Percentiles rank a stretch among this genome's conserved stretches.
These are phyloP conservation scores for Sterna hirundo DNA, from an alignment of 2,113 vertebrate genomes.

Conservation along the genomic window DNA sequence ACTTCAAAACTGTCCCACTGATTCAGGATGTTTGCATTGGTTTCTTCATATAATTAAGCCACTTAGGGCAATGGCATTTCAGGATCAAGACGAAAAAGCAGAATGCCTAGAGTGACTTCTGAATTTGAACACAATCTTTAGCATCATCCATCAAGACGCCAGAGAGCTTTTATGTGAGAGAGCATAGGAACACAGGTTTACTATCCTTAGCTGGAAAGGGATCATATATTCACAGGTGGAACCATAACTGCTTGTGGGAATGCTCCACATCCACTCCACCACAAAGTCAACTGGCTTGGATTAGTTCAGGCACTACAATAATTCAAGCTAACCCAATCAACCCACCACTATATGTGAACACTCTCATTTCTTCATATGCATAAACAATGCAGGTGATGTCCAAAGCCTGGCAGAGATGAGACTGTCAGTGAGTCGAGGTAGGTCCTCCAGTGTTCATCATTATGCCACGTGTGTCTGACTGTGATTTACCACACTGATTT, in stretches of 20 bases:
- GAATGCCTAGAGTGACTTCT: not conserved
- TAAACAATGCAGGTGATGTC: not conserved
- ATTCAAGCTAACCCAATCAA: not conserved
- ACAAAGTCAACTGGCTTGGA: not conserved
- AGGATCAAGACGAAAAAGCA: not conserved
- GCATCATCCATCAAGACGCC: not conserved
- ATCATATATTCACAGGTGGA: not conserved
- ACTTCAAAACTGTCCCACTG: not conserved
- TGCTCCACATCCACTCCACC: not conserved
- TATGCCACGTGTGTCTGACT: not conserved
- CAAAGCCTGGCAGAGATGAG: not conserved
- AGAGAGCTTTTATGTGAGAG: not conserved
- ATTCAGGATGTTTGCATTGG: not conserved
- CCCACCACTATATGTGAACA: not conserved
- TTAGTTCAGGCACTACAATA: not conserved
- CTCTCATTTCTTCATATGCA: not conserved
- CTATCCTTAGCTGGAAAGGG: not conserved
- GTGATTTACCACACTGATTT: not conserved
- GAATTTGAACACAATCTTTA: not conserved
- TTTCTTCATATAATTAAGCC: not conserved
- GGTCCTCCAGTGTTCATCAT: not conserved
- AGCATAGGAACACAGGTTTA: not conserved
- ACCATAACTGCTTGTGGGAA: not conserved
- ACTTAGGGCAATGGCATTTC: not conserved
- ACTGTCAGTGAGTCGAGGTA: accelerated